These are phyloP conservation scores for Ispidina lecontei DNA, from an alignment of 2,797 vertebrate genomes.

Conservation along the genomic window DNA sequence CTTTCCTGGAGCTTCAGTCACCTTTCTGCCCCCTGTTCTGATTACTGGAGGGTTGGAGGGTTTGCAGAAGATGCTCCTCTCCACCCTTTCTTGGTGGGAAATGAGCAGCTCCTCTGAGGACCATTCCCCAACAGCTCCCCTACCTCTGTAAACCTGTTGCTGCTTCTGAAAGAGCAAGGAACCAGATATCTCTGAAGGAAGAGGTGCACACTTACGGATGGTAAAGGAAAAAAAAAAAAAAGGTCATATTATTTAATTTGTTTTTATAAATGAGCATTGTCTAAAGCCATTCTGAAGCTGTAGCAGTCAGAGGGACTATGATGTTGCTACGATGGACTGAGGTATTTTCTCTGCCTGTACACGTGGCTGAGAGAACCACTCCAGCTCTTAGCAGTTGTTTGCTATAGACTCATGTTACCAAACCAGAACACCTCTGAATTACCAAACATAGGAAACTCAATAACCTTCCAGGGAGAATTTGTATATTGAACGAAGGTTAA, in stretches of 20 bases:
- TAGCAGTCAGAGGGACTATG: not conserved
- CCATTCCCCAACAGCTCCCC: not conserved
- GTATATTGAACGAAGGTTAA: not conserved
- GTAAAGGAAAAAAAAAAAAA: not conserved
- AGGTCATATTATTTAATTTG: not conserved
- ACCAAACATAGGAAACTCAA: not conserved
- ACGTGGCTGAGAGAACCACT: fast-evolving
- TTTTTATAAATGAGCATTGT: not conserved
- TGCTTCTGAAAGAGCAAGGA: not conserved
- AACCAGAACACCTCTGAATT: not conserved
- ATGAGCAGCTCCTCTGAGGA: not conserved
- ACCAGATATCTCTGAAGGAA: not conserved
- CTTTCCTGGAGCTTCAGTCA: not conserved
- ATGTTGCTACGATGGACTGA: too few species aligned
- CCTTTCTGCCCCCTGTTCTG: not conserved
- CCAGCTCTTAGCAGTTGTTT: not conserved
- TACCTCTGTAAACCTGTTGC: too few species aligned
- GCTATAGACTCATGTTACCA: fast-evolving
- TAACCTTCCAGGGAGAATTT: not conserved
- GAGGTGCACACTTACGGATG: not conserved
- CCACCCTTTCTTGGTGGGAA: not conserved
- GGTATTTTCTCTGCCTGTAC: fast-evolving
- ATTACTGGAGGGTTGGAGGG: not conserved
- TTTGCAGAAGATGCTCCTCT: not conserved
- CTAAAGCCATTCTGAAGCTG: not conserved